Conservation (phyloP, 2,888 invertebrate species). For the Limenitis camilla region DNA sequence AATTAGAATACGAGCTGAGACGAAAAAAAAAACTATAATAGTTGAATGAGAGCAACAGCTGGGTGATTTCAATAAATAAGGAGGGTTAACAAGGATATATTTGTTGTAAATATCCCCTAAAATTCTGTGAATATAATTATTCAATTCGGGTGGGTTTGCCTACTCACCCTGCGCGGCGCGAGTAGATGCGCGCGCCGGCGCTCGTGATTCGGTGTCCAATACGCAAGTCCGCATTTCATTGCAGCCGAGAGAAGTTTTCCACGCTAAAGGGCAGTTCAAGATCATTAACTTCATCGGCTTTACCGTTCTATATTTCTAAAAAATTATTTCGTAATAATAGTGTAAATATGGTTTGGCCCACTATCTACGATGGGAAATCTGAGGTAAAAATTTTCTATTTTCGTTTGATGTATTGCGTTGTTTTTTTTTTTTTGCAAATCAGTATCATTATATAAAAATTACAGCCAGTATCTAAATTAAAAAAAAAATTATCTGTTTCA, state of each 20-base stretch:
- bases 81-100: constrained; percentile 16
- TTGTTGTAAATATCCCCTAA: constrained; percentile 23
- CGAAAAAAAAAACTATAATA: constrained; percentile 12
- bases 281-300: constrained; percentile 59
- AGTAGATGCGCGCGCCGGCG: constrained; percentile 55
- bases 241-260: constrained; percentile 58
- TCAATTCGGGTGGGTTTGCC: constrained; percentile 9
- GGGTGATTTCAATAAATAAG: neutral
- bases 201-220: constrained; percentile 46
- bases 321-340: neutral
- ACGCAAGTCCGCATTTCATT: constrained; percentile 57
- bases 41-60: too few species aligned
- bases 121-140: constrained; percentile 34
- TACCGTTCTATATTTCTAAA: constrained; percentile 35
- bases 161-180: constrained; percentile 44
- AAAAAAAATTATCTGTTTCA: neutral
- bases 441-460: neutral
- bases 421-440: constrained; percentile 2
- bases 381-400: constrained; percentile 29
- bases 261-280: constrained; percentile 73
- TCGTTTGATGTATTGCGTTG: constrained; percentile 2
- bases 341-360: constrained; percentile 25
- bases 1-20: constrained; percentile 14
- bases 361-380: constrained; percentile 34
- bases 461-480: neutral